phyloP scores from a whole-genome alignment of 2,113 vertebrate genomes.

The Rhea pennata region DNA sequence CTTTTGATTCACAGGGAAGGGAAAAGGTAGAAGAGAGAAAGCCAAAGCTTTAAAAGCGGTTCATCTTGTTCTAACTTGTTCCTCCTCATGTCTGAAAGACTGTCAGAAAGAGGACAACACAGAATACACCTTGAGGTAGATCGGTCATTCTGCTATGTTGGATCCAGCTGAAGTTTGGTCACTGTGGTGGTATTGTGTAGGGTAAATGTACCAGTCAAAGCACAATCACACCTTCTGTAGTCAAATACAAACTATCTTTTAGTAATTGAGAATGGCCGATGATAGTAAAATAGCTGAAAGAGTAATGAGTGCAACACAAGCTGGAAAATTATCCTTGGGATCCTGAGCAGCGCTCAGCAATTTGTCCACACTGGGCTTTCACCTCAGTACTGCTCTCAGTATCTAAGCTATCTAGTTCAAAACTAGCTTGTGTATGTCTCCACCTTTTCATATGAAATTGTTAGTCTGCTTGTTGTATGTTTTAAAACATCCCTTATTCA shows the following conservation, averaged over 20 bases:
- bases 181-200: not conserved
- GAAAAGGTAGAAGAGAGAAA: fast-evolving
- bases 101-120: not conserved
- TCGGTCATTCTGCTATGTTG: not conserved
- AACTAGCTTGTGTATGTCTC: not conserved
- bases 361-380: too few species aligned
- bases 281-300: not conserved
- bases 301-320: not conserved
- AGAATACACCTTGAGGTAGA: not conserved
- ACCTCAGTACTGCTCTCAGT: not conserved
- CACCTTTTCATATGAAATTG: not conserved
- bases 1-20: not conserved
- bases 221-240: not conserved
- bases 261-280: not conserved
- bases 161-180: not conserved
- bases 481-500: not conserved
- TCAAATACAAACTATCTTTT: not conserved
- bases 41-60: not conserved
- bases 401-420: not conserved
- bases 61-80: not conserved
- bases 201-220: not conserved
- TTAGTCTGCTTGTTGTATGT: not conserved
- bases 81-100: too few species aligned
- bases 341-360: not conserved
- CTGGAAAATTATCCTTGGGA: not conserved